Conservation (phyloP, 2,888 invertebrate species). For the Lapara coniferarum region DNA sequence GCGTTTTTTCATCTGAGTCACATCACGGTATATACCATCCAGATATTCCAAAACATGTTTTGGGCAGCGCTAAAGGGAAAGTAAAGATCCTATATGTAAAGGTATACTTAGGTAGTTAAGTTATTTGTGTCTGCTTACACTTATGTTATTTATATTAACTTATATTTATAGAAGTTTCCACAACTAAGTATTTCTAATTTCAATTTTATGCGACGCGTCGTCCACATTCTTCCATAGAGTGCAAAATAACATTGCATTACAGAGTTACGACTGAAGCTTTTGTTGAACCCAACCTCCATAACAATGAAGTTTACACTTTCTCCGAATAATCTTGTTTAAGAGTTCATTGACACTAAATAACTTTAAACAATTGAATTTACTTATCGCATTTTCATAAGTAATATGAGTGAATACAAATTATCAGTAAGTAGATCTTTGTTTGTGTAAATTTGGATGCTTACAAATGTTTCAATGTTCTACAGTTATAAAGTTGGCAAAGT, state of each 20-base stretch:
- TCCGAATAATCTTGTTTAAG: conserved; percentile 36
- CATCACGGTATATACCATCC: no score
- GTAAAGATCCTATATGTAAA: no score
- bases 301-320: conserved; percentile 43
- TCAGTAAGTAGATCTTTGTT: no score
- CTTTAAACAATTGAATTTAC: conserved; percentile 8
- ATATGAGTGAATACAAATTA: no score
- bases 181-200: conserved; percentile 1
- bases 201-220: not conserved
- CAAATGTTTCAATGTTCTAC: not conserved
- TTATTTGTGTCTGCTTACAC: no score
- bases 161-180: not conserved
- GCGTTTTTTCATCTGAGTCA: no score
- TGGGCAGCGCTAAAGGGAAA: no score
- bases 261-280: conserved; percentile 24
- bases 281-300: conserved; percentile 28
- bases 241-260: conserved; percentile 24
- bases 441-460: no score
- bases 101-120: no score
- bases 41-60: no score
- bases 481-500: not conserved
- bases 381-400: no score
- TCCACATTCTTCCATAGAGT: not conserved
- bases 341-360: conserved; percentile 40
- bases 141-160: not conserved